Percentiles rank a stretch among this genome's conserved stretches.
Evolutionary conservation across 2,888 invertebrate genomes (phyloP).

Genomic region (Yponomeuta plumbellus): DNA sequence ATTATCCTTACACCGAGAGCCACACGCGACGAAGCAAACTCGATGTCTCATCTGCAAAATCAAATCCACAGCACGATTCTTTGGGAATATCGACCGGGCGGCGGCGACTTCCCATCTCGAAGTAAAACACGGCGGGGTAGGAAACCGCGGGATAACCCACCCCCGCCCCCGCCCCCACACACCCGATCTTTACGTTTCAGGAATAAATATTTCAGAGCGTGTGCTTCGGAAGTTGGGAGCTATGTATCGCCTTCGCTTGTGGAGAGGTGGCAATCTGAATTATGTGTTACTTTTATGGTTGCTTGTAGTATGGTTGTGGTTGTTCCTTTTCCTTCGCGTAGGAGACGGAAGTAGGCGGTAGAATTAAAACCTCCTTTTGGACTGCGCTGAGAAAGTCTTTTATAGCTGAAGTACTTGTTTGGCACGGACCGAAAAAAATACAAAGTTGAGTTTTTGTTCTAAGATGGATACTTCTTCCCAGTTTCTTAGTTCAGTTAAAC

Average conservation of each 20-base stretch:
- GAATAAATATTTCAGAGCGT: constrained; percentile 77
- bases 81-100: constrained; percentile 71
- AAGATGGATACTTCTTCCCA: no score
- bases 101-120: constrained; percentile 75
- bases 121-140: constrained; percentile 75
- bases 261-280: constrained; percentile 63
- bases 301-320: background rate
- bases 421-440: no score
- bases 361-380: no score
- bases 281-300: constrained; percentile 16
- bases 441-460: no score
- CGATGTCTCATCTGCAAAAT: constrained; percentile 14
- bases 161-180: constrained; percentile 42
- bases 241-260: constrained; percentile 67
- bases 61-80: constrained; percentile 33
- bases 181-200: constrained; percentile 75
- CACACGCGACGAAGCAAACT: no score
- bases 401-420: no score
- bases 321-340: no score
- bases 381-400: no score
- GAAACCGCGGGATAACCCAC: constrained; percentile 75
- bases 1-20: no score
- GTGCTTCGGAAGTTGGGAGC: constrained; percentile 75
- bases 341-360: no score
- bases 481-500: no score